A percentile compares a stretch with the other conserved stretches of the same genome.
phyloP scores from a whole-genome alignment of 2,113 vertebrate species.

The Aspidoscelis tigris region DNA sequence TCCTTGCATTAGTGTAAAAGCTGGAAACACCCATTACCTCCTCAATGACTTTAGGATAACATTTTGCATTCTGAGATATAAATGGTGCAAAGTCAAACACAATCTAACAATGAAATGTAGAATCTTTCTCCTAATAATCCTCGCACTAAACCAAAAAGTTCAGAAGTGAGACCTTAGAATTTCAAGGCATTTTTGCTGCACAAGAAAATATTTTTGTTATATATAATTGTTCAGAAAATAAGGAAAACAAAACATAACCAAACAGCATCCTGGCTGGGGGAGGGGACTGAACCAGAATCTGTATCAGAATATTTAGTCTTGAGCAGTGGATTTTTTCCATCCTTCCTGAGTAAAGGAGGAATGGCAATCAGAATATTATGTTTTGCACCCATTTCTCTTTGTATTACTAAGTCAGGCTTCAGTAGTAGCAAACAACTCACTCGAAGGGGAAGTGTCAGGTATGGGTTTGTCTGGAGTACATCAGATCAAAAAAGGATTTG shows the following conservation, averaged over 20 bases:
- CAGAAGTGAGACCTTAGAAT: constrained; percentile 50
- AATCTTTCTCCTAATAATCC: constrained; percentile 65
- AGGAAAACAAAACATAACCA: constrained; percentile 1
- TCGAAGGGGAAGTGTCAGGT: too few species aligned
- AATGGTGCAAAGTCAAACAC: constrained; percentile 78
- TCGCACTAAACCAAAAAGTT: constrained; percentile 65
- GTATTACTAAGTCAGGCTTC: too few species aligned
- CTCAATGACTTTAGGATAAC: constrained; percentile 74
- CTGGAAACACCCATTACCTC: constrained; percentile 76
- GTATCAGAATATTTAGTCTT: too few species aligned
- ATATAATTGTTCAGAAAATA: neutral
- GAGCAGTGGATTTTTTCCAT: neutral
- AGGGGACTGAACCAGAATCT: neutral
- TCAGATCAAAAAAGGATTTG: too few species aligned
- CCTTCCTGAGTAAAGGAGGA: neutral
- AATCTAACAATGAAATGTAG: constrained; percentile 69
- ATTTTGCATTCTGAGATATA: constrained; percentile 76
- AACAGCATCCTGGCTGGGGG: too few species aligned
- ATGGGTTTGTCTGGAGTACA: too few species aligned
- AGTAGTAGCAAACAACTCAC: too few species aligned
- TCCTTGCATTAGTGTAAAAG: constrained; percentile 66
- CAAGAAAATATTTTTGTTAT: constrained; percentile 2
- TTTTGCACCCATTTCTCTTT: neutral
- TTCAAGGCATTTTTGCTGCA: constrained; percentile 51
- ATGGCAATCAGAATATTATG: neutral